phyloP scores from a whole-genome alignment of 2,797 vertebrate genomes.

The Hybognathus amarus region DNA sequence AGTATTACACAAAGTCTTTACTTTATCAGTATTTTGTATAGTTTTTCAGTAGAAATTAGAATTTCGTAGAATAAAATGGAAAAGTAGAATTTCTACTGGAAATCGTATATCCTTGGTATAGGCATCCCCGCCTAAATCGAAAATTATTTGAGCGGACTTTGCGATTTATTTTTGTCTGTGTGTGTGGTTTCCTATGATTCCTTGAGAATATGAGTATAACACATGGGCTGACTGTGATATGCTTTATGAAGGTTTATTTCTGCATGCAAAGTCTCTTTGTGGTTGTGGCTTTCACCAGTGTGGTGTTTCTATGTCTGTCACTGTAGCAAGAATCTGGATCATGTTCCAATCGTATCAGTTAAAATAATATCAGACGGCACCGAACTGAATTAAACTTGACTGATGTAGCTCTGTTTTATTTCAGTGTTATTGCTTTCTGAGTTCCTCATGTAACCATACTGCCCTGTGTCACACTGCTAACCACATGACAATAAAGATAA shows the following conservation, averaged over 20 bases:
- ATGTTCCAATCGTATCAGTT: slow-evolving; percentile 11
- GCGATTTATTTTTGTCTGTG: background rate
- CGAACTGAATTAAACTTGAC: slow-evolving; percentile 21
- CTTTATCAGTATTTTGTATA: background rate
- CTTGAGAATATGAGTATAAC: slow-evolving; percentile 29
- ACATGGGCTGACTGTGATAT: slow-evolving; percentile 20
- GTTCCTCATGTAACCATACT: background rate
- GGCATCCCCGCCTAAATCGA: too few relatives aligned
- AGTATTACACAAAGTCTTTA: background rate
- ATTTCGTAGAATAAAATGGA: too few relatives aligned
- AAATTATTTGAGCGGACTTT: too few relatives aligned
- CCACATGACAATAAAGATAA: slow-evolving; percentile 26
- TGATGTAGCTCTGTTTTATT: slow-evolving; percentile 38
- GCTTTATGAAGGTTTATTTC: slow-evolving; percentile 20
- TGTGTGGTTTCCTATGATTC: slow-evolving; percentile 8
- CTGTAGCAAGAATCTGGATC: slow-evolving; percentile 5
- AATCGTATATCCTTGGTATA: too few relatives aligned
- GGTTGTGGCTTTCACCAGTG: slow-evolving; percentile 30
- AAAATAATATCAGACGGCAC: slow-evolving; percentile 30
- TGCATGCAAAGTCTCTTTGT: slow-evolving; percentile 7
- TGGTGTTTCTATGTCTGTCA: slow-evolving; percentile 22
- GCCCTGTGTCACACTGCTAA: slow-evolving; percentile 9
- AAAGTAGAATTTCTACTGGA: too few relatives aligned
- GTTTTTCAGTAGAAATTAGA: background rate
- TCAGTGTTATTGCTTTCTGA: slow-evolving; percentile 32